phyloP scores from a whole-genome alignment of 2,888 invertebrate genomes.

The Ichneumoninae sp. region DNA sequence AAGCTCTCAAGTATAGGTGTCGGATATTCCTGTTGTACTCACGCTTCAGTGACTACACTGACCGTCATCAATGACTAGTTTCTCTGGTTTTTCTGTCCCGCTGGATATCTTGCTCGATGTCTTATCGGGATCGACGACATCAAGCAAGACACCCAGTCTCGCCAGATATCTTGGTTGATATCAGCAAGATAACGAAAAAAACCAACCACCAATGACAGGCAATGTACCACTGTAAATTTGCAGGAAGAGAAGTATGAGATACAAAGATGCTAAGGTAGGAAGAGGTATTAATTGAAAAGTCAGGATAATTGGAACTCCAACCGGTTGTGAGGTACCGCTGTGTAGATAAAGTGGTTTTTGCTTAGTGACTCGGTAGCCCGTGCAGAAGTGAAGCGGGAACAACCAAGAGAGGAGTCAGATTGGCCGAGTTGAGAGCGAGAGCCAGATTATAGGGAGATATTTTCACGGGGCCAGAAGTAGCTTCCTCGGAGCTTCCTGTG shows the following conservation, averaged over 20 bases:
- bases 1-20: slow-evolving; percentile 68
- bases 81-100: too few relatives aligned
- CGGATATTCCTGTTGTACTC: neutral
- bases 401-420: neutral
- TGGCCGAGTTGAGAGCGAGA: slow-evolving; percentile 3
- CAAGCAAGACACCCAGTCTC: too few relatives aligned
- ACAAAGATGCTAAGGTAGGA: neutral
- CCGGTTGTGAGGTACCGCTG: slow-evolving; percentile 43
- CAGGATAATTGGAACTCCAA: slow-evolving; percentile 53
- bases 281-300: slow-evolving; percentile 59
- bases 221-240: too few relatives aligned
- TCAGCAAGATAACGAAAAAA: too few relatives aligned
- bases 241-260: neutral
- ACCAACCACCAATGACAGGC: too few relatives aligned
- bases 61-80: too few relatives aligned
- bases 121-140: too few relatives aligned
- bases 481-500: slow-evolving; percentile 38
- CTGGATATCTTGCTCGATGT: too few relatives aligned
- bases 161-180: too few relatives aligned
- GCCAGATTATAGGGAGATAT: slow-evolving; percentile 31
- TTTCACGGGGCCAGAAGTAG: slow-evolving; percentile 41
- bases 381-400: slow-evolving; percentile 2
- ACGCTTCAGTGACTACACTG: neutral
- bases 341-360: slow-evolving; percentile 51
- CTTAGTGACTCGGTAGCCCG: slow-evolving; percentile 26